Conservation (phyloP, 2,888 invertebrate genomes). For the Incurvaria masculella region DNA sequence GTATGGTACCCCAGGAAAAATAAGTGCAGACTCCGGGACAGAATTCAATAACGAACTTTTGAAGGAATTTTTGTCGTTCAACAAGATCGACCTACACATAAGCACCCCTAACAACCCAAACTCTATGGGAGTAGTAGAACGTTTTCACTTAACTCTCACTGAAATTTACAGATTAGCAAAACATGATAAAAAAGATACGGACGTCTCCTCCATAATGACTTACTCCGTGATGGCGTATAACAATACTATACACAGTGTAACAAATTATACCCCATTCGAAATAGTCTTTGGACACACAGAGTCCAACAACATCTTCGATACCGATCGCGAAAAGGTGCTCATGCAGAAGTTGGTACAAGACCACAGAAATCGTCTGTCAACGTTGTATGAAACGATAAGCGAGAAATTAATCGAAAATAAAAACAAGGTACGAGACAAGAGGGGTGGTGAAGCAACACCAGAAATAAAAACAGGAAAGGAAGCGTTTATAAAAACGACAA, state of each 20-base stretch:
- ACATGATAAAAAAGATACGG: constrained; percentile 14
- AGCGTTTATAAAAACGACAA: no score
- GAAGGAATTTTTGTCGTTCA: constrained; percentile 13
- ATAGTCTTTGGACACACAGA: constrained; percentile 5
- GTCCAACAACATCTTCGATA: constrained; percentile 9
- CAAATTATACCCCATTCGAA: constrained; percentile 2
- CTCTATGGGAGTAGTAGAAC: constrained; percentile 17
- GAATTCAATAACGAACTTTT: constrained; percentile 21
- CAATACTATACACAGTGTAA: constrained; percentile 2
- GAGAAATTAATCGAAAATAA: constrained; percentile 10
- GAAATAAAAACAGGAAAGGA: no score
- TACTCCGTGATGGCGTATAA: constrained; percentile 15
- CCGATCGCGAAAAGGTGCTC: constrained; percentile 16
- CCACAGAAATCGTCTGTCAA: constrained; percentile 15
- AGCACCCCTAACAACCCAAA: constrained; percentile 18
- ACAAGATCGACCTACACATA: constrained; percentile 19
- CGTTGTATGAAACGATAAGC: constrained; percentile 13
- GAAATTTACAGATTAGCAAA: constrained; percentile 21
- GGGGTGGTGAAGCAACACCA: constrained; percentile 8
- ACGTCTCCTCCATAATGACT: constrained; percentile 15
- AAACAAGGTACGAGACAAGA: constrained; percentile 7
- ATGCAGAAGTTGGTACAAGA: constrained; percentile 18
- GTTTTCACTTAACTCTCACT: constrained; percentile 18
- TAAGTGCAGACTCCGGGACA: constrained; percentile 18
- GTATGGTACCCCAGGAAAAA: constrained; percentile 17